Conservation (phyloP, 2,888 invertebrate genomes). For the Melanostoma mellinum region DNA sequence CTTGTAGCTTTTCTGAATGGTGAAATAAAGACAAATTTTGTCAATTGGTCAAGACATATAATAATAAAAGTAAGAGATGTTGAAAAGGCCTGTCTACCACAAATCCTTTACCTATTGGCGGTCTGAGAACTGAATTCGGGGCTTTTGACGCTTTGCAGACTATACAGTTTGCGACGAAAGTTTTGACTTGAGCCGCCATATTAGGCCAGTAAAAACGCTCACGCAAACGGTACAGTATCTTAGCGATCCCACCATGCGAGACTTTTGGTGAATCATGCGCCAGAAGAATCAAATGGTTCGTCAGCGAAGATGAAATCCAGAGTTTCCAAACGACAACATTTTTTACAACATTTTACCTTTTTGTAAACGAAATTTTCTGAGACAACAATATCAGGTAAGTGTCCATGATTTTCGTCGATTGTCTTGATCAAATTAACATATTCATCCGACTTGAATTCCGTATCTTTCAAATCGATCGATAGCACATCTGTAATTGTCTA, state of each 20-base stretch:
- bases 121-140: neutral
- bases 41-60: constrained; percentile 1
- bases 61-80: neutral
- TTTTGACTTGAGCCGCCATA: neutral
- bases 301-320: neutral
- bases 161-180: neutral
- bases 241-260: constrained; percentile 5
- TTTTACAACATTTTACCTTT: neutral
- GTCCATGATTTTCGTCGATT: neutral
- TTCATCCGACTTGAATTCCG: neutral
- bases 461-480: neutral
- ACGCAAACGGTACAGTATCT: neutral
- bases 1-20: neutral
- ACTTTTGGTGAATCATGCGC: neutral
- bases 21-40: neutral
- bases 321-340: neutral
- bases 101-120: constrained; percentile 3
- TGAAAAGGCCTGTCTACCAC: neutral
- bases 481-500: too few relatives aligned
- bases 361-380: neutral
- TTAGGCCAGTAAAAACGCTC: constrained; percentile 5
- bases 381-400: neutral
- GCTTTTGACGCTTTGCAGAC: neutral
- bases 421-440: constrained; percentile 3
- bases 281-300: neutral